A percentile compares a stretch with the other conserved stretches of the same genome.
phyloP scores from a whole-genome alignment of 1,140 invertebrate genomes.

The Pseudomyrmex concolor region DNA sequence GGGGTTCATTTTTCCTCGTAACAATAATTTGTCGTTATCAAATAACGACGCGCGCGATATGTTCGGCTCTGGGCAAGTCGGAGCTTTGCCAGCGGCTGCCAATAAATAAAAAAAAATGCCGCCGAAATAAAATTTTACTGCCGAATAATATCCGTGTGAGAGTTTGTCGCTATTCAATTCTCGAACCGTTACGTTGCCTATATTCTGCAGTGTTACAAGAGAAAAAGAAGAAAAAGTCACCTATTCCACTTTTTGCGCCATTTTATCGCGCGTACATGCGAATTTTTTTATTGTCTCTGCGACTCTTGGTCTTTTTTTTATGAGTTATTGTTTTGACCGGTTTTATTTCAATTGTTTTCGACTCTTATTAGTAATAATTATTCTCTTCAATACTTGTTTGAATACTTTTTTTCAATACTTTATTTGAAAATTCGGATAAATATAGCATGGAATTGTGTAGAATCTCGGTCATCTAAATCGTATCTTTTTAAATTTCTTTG shows the following conservation, averaged over 20 bases:
- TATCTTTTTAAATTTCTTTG: too few species aligned
- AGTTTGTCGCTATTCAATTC: constrained; percentile 85
- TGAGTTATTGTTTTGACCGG: background rate
- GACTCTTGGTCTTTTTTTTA: constrained; percentile 38
- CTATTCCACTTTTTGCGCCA: constrained; percentile 44
- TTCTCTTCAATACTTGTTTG: too few species aligned
- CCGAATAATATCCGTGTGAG: constrained; percentile 81
- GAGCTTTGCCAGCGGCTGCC: constrained; percentile 67
- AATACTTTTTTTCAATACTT: too few species aligned
- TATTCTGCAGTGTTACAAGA: background rate
- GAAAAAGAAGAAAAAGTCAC: background rate
- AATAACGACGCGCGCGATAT: constrained; percentile 77
- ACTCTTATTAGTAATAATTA: too few species aligned
- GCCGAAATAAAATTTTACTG: constrained; percentile 85
- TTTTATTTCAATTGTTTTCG: background rate
- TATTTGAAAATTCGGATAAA: too few species aligned
- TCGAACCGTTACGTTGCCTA: constrained; percentile 67
- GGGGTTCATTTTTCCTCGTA: constrained; percentile 82
- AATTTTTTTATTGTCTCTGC: constrained; percentile 48
- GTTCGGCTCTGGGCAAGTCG: constrained; percentile 18
- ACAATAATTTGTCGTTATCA: constrained; percentile 85
- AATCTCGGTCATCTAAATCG: too few species aligned
- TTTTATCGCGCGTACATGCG: constrained; percentile 29
- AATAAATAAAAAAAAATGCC: constrained; percentile 79
- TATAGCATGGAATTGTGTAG: too few species aligned